Conservation (phyloP, 2,797 vertebrate genomes). For the Distichodus sexfasciatus region DNA sequence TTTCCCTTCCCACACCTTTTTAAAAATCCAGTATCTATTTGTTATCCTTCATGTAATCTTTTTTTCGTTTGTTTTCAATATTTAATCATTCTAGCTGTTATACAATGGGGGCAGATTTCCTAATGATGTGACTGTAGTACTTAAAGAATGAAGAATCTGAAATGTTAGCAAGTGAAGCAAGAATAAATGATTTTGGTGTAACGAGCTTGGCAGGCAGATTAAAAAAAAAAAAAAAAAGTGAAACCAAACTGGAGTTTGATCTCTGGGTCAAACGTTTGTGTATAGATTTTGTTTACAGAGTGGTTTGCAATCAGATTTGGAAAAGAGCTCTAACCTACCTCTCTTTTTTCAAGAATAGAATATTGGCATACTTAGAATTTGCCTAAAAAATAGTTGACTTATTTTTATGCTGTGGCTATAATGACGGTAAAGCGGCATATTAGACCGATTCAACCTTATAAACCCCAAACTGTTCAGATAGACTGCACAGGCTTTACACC, state of each 20-base stretch:
- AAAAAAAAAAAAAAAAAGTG: constrained; percentile 59
- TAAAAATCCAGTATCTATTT: too few species aligned
- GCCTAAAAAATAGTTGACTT: too few species aligned
- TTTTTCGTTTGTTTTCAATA: constrained; percentile 62
- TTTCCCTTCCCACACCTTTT: constrained; percentile 50
- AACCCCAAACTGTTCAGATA: not conserved
- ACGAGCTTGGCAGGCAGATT: too few species aligned
- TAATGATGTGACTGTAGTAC: constrained; percentile 52
- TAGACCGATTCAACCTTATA: not conserved
- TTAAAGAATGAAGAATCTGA: constrained; percentile 54
- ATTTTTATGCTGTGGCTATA: constrained; percentile 4
- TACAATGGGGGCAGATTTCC: constrained; percentile 68
- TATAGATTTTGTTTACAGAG: constrained; percentile 53
- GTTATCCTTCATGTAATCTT: constrained; percentile 54
- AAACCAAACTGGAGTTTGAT: constrained; percentile 63
- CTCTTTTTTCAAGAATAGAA: too few species aligned
- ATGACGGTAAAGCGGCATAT: constrained; percentile 1
- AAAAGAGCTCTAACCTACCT: too few species aligned
- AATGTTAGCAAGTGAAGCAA: constrained; percentile 58
- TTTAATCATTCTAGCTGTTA: constrained; percentile 62
- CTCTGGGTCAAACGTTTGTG: constrained; percentile 62
- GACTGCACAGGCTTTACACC: constrained; percentile 52
- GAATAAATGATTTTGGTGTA: constrained; percentile 49
- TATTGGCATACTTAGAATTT: too few species aligned
- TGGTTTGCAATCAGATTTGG: too few species aligned